Evolutionary conservation across 2,797 vertebrate species (phyloP), one percentile per base, ranked within the genome.

Genomic region (Jordanella pulchra): DNA sequence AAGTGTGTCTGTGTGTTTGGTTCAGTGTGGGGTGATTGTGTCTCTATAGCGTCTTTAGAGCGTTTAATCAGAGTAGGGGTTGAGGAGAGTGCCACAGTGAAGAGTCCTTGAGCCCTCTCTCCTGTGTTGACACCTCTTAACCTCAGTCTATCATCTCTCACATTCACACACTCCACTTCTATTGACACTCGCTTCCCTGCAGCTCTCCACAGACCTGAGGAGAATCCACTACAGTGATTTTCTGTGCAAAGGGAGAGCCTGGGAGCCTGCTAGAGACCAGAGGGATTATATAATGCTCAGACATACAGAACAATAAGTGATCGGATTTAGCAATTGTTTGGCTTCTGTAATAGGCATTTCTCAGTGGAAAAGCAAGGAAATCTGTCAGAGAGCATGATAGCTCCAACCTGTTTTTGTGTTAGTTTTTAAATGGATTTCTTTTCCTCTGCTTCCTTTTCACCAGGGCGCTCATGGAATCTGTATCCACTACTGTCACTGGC

Each of bases 121-220:
- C 84, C 86, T 86, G 81, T 89, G 91, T 93, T 93, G 93, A 94
- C 92, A 93, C 93, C 93, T 94, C 92, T 94, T 94, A 93, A 94
- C 93, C 93, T 90, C 84, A 87, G 91, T 93, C 92, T 91, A 92
- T 93, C 92, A 93, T 90, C 89, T 93, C 89, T 91, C 89, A 83
- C 91, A 84, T 89, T 90, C 88, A 89, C 86, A 89, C 86, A 90
- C 86, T 89, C 77, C 80, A 88, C 83, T 88, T 90, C 90, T 89
- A 91, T 91, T 89, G 86, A 89, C 90, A 92, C 90, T 87, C 55
- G 74, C 89, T 81, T 86, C 91, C 89, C 90, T 67, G 81, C 85
- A 88, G 90, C 92, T 91, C 92, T 91, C 89, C 87, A 86, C 86
- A 90, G 89, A 91, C 86, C 88, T 42, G 69, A 83, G 84, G 86